Conservation (phyloP, 2,797 vertebrate genomes). For the Centroberyx gerrardi region DNA sequence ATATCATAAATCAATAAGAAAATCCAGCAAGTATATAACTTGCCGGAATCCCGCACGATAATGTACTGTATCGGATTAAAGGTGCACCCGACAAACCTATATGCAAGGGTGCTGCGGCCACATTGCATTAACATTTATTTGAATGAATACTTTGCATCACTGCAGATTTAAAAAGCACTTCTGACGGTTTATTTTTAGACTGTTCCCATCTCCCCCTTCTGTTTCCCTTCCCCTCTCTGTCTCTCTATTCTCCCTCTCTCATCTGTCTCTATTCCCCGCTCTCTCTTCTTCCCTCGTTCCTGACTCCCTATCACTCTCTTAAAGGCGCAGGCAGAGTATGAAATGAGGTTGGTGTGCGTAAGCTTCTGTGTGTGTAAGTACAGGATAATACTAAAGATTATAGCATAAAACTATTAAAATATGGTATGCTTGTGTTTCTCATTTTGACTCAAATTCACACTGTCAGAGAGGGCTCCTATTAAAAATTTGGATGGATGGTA, state of each 20-base stretch:
- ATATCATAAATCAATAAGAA: conserved; percentile 54
- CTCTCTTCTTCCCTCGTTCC: conserved; percentile 64
- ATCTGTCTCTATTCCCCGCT: conserved; percentile 75
- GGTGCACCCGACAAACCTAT: conserved; percentile 1
- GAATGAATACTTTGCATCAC: conserved; percentile 81
- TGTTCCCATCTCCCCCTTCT: conserved; percentile 75
- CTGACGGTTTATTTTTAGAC: conserved; percentile 86
- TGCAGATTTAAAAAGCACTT: conserved; percentile 83
- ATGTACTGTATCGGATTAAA: conserved; percentile 15
- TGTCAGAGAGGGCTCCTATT: conserved; percentile 68
- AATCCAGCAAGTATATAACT: conserved; percentile 37
- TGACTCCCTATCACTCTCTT: conserved; percentile 72
- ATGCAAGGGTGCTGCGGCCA: conserved; percentile 37
- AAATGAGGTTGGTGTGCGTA: conserved; percentile 71
- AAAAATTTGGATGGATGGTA: conserved; percentile 73
- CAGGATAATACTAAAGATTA: conserved; percentile 74
- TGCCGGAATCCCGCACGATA: conserved; percentile 25
- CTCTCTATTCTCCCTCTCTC: conserved; percentile 75
- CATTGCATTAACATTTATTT: conserved; percentile 69
- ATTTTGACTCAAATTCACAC: conserved; percentile 64
- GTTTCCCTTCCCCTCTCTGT: conserved; percentile 74
- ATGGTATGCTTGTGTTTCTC: conserved; percentile 62
- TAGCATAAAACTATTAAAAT: conserved; percentile 73
- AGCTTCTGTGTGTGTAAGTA: conserved; percentile 65
- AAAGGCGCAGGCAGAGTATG: conserved; percentile 75